Base-by-base conservation (phyloP, 2,113 vertebrate genomes). In the Ammodytes dubius region DNA sequence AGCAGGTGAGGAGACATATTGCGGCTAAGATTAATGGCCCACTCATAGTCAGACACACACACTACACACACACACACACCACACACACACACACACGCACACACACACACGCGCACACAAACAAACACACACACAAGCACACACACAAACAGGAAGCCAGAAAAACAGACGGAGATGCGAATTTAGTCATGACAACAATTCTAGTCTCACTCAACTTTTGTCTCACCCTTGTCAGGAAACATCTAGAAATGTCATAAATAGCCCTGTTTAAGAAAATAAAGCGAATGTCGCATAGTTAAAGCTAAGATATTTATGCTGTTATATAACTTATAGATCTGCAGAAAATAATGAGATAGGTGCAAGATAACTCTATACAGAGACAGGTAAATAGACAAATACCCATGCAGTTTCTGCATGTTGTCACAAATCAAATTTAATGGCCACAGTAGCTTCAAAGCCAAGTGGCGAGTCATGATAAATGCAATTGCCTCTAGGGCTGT, bases 401-500 rank as follows among this genome's bases (percentile, higher is more conserved):
- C 0, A 56, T 46, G 4, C 27, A 37, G 12, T 17, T 8, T 52
- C 45, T 59, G 39, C 19, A 37, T 47, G 57, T 74, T 40, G 14
- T 84, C 82, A 82, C 61, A 67, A 81, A 67, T 65, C 83, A 81
- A 76, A 87, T 77, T 9, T 15, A 74, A 77, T 64, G 77, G 77
- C 47, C 75, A 60, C 78, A 71, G 17, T 58, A 72, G 69, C 54
- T 75, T 49, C 42, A 10, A 76, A 76, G 79, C 77, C 80, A 83
- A 83, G 77, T 19, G 50, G 17, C 81, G 91, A 90, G 67, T 87
- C 88, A 89, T 90, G 59, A 69, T 76, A 77, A 74, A 77, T 17
- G 58, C 49, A 63, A 80, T 27, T 27, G 27, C 27, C 27, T 27
- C 75, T 72, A 46, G 64, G 74, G 86, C 73, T 77, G 66, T 83